Percentiles rank a stretch among this genome's conserved stretches.
Conservation (phyloP, 92 coral and sea anemone genomes). For the Porites rus region DNA sequence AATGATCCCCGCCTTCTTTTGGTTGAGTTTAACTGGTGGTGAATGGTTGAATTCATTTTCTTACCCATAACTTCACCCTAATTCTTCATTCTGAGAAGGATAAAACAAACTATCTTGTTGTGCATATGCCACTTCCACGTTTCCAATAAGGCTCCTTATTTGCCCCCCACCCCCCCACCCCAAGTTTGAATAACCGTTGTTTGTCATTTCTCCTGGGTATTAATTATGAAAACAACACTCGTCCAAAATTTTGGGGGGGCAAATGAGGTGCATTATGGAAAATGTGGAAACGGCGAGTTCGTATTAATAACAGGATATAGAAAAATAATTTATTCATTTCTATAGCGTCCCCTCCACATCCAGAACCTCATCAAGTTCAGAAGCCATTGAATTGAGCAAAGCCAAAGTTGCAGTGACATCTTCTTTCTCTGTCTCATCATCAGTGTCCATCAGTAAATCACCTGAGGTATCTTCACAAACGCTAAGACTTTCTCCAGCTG, state of each 20-base stretch:
- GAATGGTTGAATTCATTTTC: no score
- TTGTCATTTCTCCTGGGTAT: no score
- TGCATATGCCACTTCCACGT: background rate
- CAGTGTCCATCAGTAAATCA: slow-evolving; percentile 60
- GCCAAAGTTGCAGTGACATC: slow-evolving; percentile 82
- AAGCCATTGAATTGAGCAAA: slow-evolving; percentile 79
- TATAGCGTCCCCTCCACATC: slow-evolving; percentile 42
- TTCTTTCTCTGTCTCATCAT: slow-evolving; percentile 56
- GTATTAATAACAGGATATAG: no score
- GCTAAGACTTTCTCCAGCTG: background rate
- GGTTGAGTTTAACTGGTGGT: no score
- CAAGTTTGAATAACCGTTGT: no score
- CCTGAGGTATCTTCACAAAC: slow-evolving; percentile 12
- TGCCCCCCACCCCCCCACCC: no score
- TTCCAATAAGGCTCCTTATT: no score
- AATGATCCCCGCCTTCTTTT: no score
- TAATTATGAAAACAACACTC: no score
- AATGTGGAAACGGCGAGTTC: no score
- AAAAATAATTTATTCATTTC: background rate
- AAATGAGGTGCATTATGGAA: no score
- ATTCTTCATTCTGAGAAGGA: background rate
- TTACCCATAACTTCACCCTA: background rate
- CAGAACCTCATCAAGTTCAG: slow-evolving; percentile 66
- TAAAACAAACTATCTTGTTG: background rate
- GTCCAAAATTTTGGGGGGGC: no score